These are phyloP conservation scores for Vollenhovia emeryi DNA, from an alignment of 1,140 invertebrate genomes.

Conservation along the genomic window DNA sequence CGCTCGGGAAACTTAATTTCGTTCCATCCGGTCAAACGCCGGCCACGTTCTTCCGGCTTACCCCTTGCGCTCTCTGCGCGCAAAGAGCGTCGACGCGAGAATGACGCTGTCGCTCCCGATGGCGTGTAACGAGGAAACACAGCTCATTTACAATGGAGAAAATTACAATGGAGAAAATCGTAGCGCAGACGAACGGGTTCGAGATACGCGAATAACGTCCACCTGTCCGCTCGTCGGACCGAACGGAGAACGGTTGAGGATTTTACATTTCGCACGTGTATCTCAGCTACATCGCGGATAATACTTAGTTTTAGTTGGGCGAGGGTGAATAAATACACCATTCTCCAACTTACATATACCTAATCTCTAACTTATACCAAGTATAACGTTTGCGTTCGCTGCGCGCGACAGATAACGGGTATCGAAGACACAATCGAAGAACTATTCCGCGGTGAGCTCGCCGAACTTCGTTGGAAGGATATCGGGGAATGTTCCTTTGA, in stretches of 20 bases:
- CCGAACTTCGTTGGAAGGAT: neutral
- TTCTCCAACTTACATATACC: neutral
- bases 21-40: neutral
- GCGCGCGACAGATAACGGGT: neutral
- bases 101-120: neutral
- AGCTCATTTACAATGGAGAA: slow-evolving; percentile 14
- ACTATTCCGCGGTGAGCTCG: neutral
- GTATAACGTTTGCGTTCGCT: slow-evolving; percentile 11
- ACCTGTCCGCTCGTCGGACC: neutral
- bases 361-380: neutral
- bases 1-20: slow-evolving; percentile 16
- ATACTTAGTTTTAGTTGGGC: neutral
- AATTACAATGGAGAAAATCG: slow-evolving; percentile 30
- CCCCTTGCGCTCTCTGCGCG: neutral
- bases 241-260: neutral
- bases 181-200: neutral
- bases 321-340: neutral
- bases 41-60: slow-evolving; percentile 6
- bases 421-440: neutral
- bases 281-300: neutral
- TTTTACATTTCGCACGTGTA: neutral
- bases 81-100: slow-evolving; percentile 13
- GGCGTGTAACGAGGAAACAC: neutral
- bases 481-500: slow-evolving; percentile 29
- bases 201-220: neutral